Conservation (phyloP, 2,888 invertebrate genomes). For the Diplolepis rosae region DNA sequence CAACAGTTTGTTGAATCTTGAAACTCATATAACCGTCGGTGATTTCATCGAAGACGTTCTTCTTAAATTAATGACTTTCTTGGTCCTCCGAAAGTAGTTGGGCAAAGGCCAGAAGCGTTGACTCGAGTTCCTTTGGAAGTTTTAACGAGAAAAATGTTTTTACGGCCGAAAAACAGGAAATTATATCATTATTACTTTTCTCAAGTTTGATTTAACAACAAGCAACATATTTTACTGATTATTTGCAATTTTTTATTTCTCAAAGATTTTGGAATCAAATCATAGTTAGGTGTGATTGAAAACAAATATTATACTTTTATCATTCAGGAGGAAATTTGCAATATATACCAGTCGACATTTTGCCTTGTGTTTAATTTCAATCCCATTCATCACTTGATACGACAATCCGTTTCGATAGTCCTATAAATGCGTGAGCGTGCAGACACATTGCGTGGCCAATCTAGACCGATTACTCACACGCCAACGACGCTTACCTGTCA, state of each 20-base stretch:
- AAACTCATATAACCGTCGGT: not conserved
- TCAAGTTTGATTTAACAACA: not conserved
- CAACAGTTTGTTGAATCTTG: not conserved
- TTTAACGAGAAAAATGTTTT: constrained; percentile 18
- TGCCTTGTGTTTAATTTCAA: not conserved
- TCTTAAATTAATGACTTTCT: constrained; percentile 4
- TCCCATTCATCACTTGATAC: not conserved
- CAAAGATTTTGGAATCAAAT: too few species aligned
- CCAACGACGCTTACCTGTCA: constrained; percentile 50
- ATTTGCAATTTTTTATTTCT: too few species aligned
- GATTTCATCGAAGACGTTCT: not conserved
- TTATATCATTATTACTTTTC: not conserved
- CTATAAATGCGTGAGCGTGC: constrained; percentile 34
- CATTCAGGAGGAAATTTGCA: not conserved
- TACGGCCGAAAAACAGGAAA: not conserved
- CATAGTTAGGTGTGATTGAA: too few species aligned
- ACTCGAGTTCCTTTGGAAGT: constrained; percentile 10
- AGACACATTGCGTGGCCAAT: constrained; percentile 47
- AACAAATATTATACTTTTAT: too few species aligned
- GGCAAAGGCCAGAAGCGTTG: not conserved
- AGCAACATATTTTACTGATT: not conserved
- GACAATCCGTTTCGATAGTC: not conserved
- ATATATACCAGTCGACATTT: not conserved
- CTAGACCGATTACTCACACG: constrained; percentile 41
- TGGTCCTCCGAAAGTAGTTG: constrained; percentile 8